Evolutionary conservation across 2,888 invertebrate species (phyloP).

Genomic region (Torymus aiolomorphi): DNA sequence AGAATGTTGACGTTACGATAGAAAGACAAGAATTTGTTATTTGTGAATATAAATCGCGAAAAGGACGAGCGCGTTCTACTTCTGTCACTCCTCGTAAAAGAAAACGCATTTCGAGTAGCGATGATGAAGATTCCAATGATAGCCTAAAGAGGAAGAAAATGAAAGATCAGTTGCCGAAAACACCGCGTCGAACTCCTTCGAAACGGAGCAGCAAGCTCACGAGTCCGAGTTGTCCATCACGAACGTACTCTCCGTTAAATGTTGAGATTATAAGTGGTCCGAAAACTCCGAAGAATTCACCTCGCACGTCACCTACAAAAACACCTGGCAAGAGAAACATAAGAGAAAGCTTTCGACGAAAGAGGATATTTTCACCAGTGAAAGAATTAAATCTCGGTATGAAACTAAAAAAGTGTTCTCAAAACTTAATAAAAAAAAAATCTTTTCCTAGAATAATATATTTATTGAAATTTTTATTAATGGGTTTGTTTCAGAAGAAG

Average conservation of each 20-base stretch:
- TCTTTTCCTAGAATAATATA: no score
- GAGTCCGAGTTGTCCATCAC: conserved; percentile 63
- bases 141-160: conserved; percentile 58
- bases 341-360: conserved; percentile 36
- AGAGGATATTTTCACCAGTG: conserved; percentile 47
- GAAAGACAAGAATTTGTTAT: conserved; percentile 64
- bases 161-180: conserved; percentile 55
- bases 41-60: conserved; percentile 63
- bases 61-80: not conserved
- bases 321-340: conserved; percentile 10
- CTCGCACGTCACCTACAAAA: conserved; percentile 14
- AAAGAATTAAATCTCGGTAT: conserved; percentile 50
- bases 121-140: conserved; percentile 49
- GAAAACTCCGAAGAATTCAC: conserved; percentile 58
- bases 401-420: not conserved
- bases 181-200: conserved; percentile 61
- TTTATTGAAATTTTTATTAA: no score
- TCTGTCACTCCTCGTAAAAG: conserved; percentile 64
- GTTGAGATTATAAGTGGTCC: conserved; percentile 65
- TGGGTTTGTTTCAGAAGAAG: conserved; percentile 5
- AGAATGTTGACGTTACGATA: conserved; percentile 64
- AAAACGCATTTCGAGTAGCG: conserved; percentile 53
- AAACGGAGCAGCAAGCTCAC: conserved; percentile 58
- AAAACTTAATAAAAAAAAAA: no score
- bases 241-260: conserved; percentile 70